Evolutionary conservation across 2,113 vertebrate genomes (phyloP), one percentile per base, ranked within the genome.

Genomic region (Dipodomys ordii): DNA sequence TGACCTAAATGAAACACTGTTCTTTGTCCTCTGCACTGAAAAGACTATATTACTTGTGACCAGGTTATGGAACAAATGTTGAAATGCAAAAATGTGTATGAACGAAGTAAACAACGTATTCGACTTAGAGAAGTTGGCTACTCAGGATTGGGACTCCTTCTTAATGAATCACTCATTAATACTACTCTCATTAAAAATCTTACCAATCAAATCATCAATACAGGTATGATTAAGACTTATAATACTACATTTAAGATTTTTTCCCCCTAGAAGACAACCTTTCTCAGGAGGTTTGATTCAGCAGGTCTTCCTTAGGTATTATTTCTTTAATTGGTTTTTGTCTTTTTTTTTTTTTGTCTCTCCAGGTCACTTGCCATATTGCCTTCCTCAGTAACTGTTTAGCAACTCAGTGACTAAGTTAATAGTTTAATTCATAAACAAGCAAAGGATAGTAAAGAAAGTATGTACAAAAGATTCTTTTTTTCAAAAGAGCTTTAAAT

Each of bases 21-120:
- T 80, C 65, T 92, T 88, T 86, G 53, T 87, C 95, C 11, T 95
- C 35, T 88, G 0, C 85, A 71, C 46, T 95, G 74, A 96, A 27
- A 81, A 87, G 62, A 85, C 39, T 94, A 0, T 95, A 83, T 71
- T 27, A 9, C 84, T 20, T 97, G 67, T 80, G 93, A 82, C 32
- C 98, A 99, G 99, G 98, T 99, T 53, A 98, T 99, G 91, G 99
- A 99, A 96, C 99, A 99, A 65, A 99, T 99, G 99, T 95, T 99
- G 94, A 99, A 98, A 96, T 99, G 99, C 76, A 99, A 99, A 78
- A 99, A 99, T 53, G 99, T 99, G 95, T 99, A 99, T 80, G 99
- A 99, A 96, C 98, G 98, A 90, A 99, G 98, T 95, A 99, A 99
- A 77, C 99, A 99, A 83, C 98, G 99, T 3, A 97, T 99, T 96